Conservation (phyloP, 2,888 invertebrate genomes). For the Leucoma salicis region DNA sequence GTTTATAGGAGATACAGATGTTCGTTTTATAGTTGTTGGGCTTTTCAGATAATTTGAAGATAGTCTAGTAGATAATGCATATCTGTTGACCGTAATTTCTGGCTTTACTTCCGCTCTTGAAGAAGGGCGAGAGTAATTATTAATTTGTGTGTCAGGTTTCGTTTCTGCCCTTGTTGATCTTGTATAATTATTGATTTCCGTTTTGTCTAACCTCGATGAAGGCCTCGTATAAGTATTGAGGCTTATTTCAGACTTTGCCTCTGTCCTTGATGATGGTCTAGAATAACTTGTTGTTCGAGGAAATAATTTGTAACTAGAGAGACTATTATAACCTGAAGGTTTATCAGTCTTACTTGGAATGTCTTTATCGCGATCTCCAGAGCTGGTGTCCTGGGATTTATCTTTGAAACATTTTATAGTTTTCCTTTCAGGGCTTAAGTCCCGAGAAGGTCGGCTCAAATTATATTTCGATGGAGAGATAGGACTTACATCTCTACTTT, state of each 20-base stretch:
- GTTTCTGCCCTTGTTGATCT: constrained; percentile 56
- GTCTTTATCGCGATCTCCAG: constrained; percentile 78
- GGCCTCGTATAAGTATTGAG: constrained; percentile 51
- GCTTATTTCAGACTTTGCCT: constrained; percentile 52
- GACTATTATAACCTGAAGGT: constrained; percentile 74
- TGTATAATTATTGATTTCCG: constrained; percentile 54
- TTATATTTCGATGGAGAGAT: constrained; percentile 69
- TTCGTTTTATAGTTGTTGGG: constrained; percentile 62
- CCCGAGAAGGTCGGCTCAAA: constrained; percentile 66
- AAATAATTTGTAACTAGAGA: constrained; percentile 79
- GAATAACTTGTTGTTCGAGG: constrained; percentile 68
- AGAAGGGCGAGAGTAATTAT: constrained; percentile 51
- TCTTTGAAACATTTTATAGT: constrained; percentile 61
- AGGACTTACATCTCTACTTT: constrained; percentile 83
- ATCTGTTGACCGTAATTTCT: constrained; percentile 52
- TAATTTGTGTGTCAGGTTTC: constrained; percentile 49
- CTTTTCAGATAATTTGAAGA: constrained; percentile 70
- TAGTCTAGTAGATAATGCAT: constrained; percentile 67
- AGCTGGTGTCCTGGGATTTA: constrained; percentile 81
- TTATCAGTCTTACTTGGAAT: constrained; percentile 82
- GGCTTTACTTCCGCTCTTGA: constrained; percentile 57
- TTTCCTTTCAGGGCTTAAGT: constrained; percentile 76
- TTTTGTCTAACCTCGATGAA: constrained; percentile 50
- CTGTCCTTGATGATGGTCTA: constrained; percentile 54
- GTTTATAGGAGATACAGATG: constrained; percentile 64